A percentile compares a stretch with the other conserved stretches of the same genome.
These are phyloP conservation scores for Hydrophis major DNA, from an alignment of 2,797 vertebrate genomes.

Conservation along the genomic window DNA sequence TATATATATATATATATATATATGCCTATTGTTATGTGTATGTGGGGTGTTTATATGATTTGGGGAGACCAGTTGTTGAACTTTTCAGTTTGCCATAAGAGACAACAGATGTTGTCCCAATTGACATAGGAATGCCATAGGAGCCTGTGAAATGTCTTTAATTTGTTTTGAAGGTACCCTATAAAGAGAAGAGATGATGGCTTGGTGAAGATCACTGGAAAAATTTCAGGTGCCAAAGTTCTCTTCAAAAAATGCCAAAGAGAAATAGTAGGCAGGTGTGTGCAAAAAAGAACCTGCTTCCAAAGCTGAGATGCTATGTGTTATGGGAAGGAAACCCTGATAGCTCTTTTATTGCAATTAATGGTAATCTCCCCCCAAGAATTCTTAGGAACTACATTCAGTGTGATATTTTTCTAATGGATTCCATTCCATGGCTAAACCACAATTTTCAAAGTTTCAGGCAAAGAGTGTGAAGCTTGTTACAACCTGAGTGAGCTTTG, in stretches of 20 bases:
- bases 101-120: conserved; percentile 39
- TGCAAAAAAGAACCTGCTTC: conserved; percentile 47
- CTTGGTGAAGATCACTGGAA: conserved; percentile 29
- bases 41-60: conserved; percentile 36
- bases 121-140: conserved; percentile 53
- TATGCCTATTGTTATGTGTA: conserved; percentile 38
- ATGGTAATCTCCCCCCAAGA: not conserved
- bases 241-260: conserved; percentile 69
- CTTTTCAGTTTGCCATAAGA: conserved; percentile 44
- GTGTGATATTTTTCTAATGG: not conserved
- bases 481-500: not conserved
- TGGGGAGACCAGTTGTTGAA: conserved; percentile 50
- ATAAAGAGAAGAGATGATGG: conserved; percentile 44
- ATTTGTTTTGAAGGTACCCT: conserved; percentile 34
- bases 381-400: not conserved
- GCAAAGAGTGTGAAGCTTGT: not conserved
- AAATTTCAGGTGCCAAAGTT: conserved; percentile 70
- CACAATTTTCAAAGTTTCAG: not conserved
- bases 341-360: not conserved
- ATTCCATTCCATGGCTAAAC: not conserved
- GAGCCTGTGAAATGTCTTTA: conserved; percentile 45
- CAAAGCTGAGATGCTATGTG: conserved; percentile 33
- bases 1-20: too few species aligned
- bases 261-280: conserved; percentile 53
- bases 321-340: not conserved